phyloP scores from a whole-genome alignment of 2,888 invertebrate genomes.

The Dicranocentrus wangi region DNA sequence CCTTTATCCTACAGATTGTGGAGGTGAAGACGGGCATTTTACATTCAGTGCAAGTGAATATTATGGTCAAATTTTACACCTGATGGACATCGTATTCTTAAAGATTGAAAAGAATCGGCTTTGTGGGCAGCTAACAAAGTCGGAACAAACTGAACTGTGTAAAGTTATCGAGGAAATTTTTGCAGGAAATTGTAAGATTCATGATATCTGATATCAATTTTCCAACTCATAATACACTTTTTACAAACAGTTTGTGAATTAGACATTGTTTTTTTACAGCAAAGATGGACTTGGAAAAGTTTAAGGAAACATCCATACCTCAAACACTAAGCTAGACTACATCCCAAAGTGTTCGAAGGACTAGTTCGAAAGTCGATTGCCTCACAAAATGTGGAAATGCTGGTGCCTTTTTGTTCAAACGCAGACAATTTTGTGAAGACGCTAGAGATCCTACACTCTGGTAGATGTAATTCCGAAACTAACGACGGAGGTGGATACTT shows the following conservation, averaged over 20 bases:
- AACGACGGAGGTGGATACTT: background rate
- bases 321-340: constrained; percentile 8
- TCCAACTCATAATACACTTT: background rate
- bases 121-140: background rate
- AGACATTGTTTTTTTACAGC: constrained; percentile 37
- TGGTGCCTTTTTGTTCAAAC: constrained; percentile 44
- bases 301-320: constrained; percentile 47
- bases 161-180: background rate
- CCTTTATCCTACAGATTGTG: background rate
- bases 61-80: background rate
- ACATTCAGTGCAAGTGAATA: background rate
- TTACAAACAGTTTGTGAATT: background rate
- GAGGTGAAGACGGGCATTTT: background rate
- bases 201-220: background rate
- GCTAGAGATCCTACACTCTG: background rate
- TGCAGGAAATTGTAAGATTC: background rate
- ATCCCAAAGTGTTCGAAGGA: constrained; percentile 35
- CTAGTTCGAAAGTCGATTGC: background rate
- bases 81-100: background rate
- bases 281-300: constrained; percentile 10
- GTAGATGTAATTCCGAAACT: background rate
- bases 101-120: background rate
- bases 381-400: background rate
- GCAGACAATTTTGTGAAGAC: constrained; percentile 27
- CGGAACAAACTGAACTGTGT: background rate